Conservation (phyloP, 2,797 vertebrate species). For the Sebastes vulpes region DNA sequence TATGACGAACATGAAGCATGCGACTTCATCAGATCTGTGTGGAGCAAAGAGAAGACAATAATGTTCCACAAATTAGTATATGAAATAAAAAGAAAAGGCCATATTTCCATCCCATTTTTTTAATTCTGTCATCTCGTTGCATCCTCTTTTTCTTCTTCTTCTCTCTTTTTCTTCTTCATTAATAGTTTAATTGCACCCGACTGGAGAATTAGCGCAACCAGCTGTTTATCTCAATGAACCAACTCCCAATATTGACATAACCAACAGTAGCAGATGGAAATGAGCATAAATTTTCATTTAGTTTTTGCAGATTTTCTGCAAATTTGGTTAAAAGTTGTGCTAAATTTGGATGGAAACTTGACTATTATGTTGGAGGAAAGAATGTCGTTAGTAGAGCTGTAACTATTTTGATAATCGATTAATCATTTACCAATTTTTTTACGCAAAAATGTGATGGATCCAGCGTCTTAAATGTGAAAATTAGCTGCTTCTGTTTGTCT, state of each 20-base stretch:
- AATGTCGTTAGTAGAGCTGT: not conserved
- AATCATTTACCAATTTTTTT: not conserved
- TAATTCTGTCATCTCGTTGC: not conserved
- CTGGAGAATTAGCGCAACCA: not conserved
- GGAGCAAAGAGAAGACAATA: not conserved
- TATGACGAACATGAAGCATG: not conserved
- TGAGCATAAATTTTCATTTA: fast-evolving
- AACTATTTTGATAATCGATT: not conserved
- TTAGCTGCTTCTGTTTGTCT: not conserved
- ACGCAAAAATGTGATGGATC: not conserved
- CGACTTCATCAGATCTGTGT: not conserved
- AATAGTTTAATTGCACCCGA: not conserved
- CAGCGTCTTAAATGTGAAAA: not conserved
- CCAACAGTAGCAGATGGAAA: not conserved
- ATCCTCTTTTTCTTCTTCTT: not conserved
- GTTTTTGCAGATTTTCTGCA: not conserved
- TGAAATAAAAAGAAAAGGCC: not conserved
- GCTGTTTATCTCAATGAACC: not conserved
- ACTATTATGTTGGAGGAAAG: not conserved
- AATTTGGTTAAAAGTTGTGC: not conserved
- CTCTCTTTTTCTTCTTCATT: no score
- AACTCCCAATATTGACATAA: not conserved
- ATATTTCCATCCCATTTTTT: not conserved
- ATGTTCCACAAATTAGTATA: not conserved
- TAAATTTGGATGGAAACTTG: not conserved